These are phyloP conservation scores for Brachynemurus nebulosus DNA, from an alignment of 2,888 invertebrate species.

Conservation along the genomic window DNA sequence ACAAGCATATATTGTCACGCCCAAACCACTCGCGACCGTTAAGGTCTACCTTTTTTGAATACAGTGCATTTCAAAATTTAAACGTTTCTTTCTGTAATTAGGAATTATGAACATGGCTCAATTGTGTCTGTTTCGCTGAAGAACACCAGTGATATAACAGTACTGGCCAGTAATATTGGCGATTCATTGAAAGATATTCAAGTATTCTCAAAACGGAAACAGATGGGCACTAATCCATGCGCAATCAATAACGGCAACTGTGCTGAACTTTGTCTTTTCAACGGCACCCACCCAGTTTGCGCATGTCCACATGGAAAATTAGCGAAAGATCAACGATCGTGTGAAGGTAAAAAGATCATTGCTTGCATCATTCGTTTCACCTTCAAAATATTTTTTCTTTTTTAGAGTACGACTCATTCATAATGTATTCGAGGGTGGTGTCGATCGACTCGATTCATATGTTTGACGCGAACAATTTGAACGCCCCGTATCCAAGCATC, in stretches of 20 bases:
- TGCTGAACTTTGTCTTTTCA: slow-evolving; percentile 60
- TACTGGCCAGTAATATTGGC: slow-evolving; percentile 43
- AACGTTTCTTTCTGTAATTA: slow-evolving; percentile 19
- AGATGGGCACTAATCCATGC: slow-evolving; percentile 49
- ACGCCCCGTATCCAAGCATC: slow-evolving; percentile 64
- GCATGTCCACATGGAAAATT: slow-evolving; percentile 73
- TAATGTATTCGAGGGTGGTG: slow-evolving; percentile 70
- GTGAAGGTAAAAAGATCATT: slow-evolving; percentile 37
- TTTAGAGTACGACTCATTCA: slow-evolving; percentile 57
- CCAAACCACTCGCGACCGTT: too few species aligned
- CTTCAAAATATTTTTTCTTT: slow-evolving; percentile 7
- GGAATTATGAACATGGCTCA: slow-evolving; percentile 43
- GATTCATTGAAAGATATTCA: slow-evolving; percentile 57
- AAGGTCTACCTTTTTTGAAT: too few species aligned
- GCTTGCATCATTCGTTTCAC: background rate
- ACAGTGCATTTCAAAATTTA: too few species aligned
- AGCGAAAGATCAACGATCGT: slow-evolving; percentile 46
- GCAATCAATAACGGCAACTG: slow-evolving; percentile 54
- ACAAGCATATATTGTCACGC: too few species aligned
- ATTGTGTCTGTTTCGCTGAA: slow-evolving; percentile 48
- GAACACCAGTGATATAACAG: slow-evolving; percentile 41
- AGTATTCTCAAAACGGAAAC: slow-evolving; percentile 40
- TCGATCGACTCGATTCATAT: slow-evolving; percentile 71
- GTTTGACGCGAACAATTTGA: slow-evolving; percentile 53
- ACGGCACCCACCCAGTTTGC: slow-evolving; percentile 50